Percentiles rank a stretch among this genome's conserved stretches.
Evolutionary conservation across 2,888 invertebrate genomes (phyloP).

Genomic region (Microchrysa polita): DNA sequence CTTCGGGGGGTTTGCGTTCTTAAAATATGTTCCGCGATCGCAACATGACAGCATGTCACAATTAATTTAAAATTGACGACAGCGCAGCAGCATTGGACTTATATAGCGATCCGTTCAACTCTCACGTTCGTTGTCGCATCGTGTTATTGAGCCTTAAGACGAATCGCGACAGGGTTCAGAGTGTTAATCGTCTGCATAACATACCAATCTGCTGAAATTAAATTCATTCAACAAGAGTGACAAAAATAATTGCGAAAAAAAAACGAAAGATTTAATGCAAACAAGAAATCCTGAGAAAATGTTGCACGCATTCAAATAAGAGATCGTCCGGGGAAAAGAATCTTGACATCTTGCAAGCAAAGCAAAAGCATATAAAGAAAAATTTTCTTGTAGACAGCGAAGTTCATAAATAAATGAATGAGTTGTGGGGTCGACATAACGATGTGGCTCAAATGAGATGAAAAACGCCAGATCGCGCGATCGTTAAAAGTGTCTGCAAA

Average conservation of each 20-base stretch:
- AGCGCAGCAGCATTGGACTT: no score
- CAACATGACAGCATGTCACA: constrained; percentile 37
- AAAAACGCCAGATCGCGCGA: constrained; percentile 7
- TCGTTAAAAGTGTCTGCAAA: constrained; percentile 21
- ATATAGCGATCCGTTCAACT: no score
- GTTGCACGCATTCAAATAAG: not conserved
- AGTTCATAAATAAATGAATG: constrained; percentile 6
- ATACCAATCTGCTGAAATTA: constrained; percentile 24
- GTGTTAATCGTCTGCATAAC: constrained; percentile 40
- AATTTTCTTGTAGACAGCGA: no score
- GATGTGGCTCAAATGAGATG: not conserved
- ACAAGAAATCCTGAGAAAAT: not conserved
- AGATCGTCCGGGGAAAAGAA: not conserved
- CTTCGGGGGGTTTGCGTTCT: not conserved
- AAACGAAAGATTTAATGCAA: constrained; percentile 7
- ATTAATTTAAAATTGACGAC: constrained; percentile 15
- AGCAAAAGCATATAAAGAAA: no score
- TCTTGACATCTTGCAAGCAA: no score
- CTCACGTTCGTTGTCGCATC: no score
- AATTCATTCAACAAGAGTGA: constrained; percentile 13
- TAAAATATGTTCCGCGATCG: constrained; percentile 21
- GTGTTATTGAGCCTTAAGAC: not conserved
- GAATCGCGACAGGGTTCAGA: constrained; percentile 35
- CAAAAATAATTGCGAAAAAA: no score
- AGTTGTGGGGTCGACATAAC: not conserved